Conservation (phyloP, 37 sponge, comb jelly and placozoan genomes). For the Ephydatia muelleri region DNA sequence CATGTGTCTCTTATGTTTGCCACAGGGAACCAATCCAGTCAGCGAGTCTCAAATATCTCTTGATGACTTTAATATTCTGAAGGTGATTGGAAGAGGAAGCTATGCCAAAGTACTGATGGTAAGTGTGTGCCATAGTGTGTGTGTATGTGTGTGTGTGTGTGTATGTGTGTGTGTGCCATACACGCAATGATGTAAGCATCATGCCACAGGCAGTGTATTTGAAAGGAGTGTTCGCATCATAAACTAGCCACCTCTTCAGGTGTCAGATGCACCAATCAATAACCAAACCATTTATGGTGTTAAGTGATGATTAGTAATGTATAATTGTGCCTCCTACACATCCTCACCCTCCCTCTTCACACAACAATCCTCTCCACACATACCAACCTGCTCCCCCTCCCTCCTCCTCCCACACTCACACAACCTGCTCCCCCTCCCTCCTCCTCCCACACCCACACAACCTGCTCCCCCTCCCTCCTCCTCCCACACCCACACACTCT, state of each 20-base stretch:
- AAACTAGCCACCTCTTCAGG: too few relatives aligned
- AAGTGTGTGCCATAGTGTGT: too few relatives aligned
- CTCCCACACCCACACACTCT: neutral
- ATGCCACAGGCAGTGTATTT: too few relatives aligned
- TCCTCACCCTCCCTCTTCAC: neutral
- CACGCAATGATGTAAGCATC: too few relatives aligned
- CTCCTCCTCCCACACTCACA: neutral
- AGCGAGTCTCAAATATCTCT: slow-evolving; percentile 80
- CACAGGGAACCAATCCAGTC: slow-evolving; percentile 45
- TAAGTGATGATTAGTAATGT: neutral
- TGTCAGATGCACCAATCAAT: too few relatives aligned
- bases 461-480: neutral
- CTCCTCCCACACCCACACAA: slow-evolving; percentile 1
- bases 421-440: neutral
- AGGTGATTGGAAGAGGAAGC: slow-evolving; percentile 96
- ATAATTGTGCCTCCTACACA: neutral
- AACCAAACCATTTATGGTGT: neutral
- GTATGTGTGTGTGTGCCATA: too few relatives aligned
- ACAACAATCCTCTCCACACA: neutral
- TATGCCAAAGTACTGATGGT: slow-evolving; percentile 97
- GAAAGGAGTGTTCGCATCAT: too few relatives aligned
- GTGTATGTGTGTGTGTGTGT: too few relatives aligned
- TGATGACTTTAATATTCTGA: slow-evolving; percentile 88
- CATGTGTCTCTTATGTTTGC: neutral
- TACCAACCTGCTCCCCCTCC: neutral